These are phyloP conservation scores for Tautogolabrus adspersus DNA, from an alignment of 2,113 vertebrate genomes.

Conservation along the genomic window DNA sequence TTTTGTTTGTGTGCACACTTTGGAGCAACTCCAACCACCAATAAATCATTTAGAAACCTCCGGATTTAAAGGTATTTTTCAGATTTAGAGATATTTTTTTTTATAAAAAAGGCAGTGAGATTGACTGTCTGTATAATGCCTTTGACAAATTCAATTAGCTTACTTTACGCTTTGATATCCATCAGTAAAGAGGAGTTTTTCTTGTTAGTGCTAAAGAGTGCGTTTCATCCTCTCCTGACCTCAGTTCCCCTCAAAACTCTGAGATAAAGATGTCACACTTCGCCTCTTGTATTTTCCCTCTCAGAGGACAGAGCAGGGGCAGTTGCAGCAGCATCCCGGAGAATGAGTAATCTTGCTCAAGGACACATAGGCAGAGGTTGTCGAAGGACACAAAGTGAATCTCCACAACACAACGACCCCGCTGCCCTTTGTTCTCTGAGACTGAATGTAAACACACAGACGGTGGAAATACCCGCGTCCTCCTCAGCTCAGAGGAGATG, in stretches of 20 bases:
- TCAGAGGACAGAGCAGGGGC: slow-evolving; percentile 40
- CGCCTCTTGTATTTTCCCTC: neutral
- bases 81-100: neutral
- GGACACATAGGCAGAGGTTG: slow-evolving; percentile 49
- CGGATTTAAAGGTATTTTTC: neutral
- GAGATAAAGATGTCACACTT: slow-evolving; percentile 14
- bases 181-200: neutral
- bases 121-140: no score
- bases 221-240: neutral
- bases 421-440: slow-evolving; percentile 42
- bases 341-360: slow-evolving; percentile 31
- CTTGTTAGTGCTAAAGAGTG: neutral
- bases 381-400: slow-evolving; percentile 27
- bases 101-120: neutral
- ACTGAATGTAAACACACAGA: slow-evolving; percentile 45
- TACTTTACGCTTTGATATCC: neutral
- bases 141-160: no score
- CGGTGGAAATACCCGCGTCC: slow-evolving; percentile 44
- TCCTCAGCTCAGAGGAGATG: slow-evolving; percentile 14
- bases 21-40: neutral
- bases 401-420: neutral
- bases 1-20: neutral
- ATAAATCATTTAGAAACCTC: neutral
- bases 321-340: slow-evolving; percentile 16
- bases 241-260: neutral